These are phyloP conservation scores for Campopleginae sp. DNA, from an alignment of 2,888 invertebrate species.

Conservation along the genomic window DNA sequence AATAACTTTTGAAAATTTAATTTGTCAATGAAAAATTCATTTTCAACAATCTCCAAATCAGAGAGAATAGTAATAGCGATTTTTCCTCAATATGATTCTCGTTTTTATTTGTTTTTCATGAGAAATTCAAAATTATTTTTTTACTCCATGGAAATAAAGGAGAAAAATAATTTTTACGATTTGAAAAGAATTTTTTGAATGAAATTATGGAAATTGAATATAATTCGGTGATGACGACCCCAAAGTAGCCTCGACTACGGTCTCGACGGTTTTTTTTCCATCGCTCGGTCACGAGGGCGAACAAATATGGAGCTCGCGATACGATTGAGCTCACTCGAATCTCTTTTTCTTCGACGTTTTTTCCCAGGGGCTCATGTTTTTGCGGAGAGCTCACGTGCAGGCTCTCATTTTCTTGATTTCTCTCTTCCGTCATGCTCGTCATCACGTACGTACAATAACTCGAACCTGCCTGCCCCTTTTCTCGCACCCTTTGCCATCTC, in stretches of 20 bases:
- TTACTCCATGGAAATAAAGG: not conserved
- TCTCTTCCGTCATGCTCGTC: conserved; percentile 16
- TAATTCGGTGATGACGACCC: no score
- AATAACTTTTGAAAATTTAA: not conserved
- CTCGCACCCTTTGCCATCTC: conserved; percentile 62
- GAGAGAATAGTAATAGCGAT: not conserved
- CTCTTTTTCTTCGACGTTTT: not conserved
- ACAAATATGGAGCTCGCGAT: not conserved
- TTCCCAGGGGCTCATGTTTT: not conserved
- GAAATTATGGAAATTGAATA: no score
- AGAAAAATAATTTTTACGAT: not conserved
- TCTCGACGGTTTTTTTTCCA: not conserved
- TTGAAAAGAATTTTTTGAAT: no score
- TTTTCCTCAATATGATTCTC: not conserved
- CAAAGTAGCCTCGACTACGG: not conserved
- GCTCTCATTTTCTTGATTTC: conserved; percentile 30
- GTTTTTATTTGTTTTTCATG: not conserved
- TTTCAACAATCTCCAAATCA: not conserved
- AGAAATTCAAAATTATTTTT: not conserved
- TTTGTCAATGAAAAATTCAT: not conserved
- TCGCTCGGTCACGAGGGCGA: not conserved
- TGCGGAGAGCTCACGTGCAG: conserved; percentile 26
- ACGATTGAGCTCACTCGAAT: not conserved
- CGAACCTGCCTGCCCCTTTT: conserved; percentile 59
- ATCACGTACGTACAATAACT: conserved; percentile 66